Percentiles rank a stretch among this genome's conserved stretches.
These are phyloP conservation scores for Diloba caeruleocephala DNA, from an alignment of 2,888 invertebrate species.

Conservation along the genomic window DNA sequence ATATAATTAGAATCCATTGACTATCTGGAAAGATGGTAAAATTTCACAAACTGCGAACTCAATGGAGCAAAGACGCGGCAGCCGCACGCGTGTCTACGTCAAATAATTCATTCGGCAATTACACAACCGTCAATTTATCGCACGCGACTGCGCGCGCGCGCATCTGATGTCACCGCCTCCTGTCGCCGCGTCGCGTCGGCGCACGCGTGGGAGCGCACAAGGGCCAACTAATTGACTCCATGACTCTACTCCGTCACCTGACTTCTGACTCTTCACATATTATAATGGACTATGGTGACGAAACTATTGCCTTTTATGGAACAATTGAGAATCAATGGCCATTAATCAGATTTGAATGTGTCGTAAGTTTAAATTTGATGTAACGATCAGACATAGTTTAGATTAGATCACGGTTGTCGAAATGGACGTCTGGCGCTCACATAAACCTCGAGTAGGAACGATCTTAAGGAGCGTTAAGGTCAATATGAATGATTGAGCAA, in stretches of 20 bases:
- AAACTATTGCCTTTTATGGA: conserved; percentile 46
- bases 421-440: conserved; percentile 22
- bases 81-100: conserved; percentile 15
- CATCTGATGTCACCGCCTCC: conserved; percentile 52
- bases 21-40: conserved; percentile 8
- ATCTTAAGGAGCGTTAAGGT: conserved; percentile 40
- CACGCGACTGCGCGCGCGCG: conserved; percentile 37
- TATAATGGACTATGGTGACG: conserved; percentile 38
- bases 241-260: conserved; percentile 57
- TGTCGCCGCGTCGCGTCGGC: conserved; percentile 24
- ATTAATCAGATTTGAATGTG: conserved; percentile 27
- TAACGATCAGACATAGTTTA: conserved; percentile 27
- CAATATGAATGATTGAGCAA: conserved; percentile 27
- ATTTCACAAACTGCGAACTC: conserved; percentile 7
- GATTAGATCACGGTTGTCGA: conserved; percentile 26
- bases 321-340: conserved; percentile 51
- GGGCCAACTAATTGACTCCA: conserved; percentile 64
- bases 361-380: conserved; percentile 19
- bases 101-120: conserved; percentile 40
- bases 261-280: conserved; percentile 65
- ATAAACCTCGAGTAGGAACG: conserved; percentile 16
- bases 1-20: conserved; percentile 10
- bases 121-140: conserved; percentile 42
- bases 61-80: conserved; percentile 20
- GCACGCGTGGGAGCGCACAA: conserved; percentile 54